A percentile compares a stretch with the other conserved stretches of the same genome.
Evolutionary conservation across 2,888 invertebrate species (phyloP).

Genomic region (Opisthograptis luteolata): DNA sequence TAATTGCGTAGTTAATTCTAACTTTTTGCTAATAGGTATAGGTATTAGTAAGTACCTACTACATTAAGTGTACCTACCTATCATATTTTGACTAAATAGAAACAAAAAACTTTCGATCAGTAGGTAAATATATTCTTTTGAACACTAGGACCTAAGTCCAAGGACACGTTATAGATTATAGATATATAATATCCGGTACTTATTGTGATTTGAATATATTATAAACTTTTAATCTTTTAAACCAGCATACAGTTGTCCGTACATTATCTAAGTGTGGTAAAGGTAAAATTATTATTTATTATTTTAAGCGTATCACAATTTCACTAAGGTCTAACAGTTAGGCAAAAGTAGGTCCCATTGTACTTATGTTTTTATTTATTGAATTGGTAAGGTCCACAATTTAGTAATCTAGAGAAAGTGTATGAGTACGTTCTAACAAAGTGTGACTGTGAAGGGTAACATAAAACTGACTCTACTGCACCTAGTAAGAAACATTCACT

Average conservation of each 20-base stretch:
- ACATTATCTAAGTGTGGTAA: slow-evolving; percentile 22
- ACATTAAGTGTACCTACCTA: neutral
- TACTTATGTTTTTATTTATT: slow-evolving; percentile 55
- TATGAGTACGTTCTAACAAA: slow-evolving; percentile 9
- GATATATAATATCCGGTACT: neutral
- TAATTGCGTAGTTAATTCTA: neutral
- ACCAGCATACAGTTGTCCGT: slow-evolving; percentile 4
- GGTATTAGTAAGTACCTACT: too few species aligned
- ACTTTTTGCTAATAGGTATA: neutral
- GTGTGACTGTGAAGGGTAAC: neutral
- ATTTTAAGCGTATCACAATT: slow-evolving; percentile 58
- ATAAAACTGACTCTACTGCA: slow-evolving; percentile 9
- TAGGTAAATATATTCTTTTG: slow-evolving; percentile 12
- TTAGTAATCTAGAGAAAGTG: slow-evolving; percentile 10
- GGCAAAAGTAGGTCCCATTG: slow-evolving; percentile 72
- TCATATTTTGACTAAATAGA: neutral
- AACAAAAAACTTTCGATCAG: neutral
- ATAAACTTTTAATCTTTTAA: neutral
- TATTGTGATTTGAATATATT: slow-evolving; percentile 8
- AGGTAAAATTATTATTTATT: slow-evolving; percentile 39
- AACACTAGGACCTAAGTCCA: slow-evolving; percentile 12
- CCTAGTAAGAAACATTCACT: slow-evolving; percentile 4
- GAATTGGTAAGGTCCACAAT: slow-evolving; percentile 42
- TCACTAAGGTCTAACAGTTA: slow-evolving; percentile 61
- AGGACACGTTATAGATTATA: slow-evolving; percentile 3